phyloP scores from a whole-genome alignment of 2,797 vertebrate species.

The Cheirogaleus major region DNA sequence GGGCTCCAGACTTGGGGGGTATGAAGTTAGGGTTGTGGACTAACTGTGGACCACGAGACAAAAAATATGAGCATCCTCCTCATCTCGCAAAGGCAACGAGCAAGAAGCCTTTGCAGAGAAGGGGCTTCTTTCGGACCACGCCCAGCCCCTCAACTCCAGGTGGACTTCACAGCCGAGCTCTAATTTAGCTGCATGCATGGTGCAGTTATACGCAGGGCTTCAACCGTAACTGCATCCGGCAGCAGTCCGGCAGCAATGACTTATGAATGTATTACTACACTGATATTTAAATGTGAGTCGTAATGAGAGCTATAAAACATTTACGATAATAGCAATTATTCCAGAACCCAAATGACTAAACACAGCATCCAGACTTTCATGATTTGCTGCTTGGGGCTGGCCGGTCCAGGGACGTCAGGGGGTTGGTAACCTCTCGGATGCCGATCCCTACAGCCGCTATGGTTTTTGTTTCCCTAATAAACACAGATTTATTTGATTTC shows the following conservation, averaged over 20 bases:
- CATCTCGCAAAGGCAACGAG: background rate
- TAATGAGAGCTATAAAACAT: constrained; percentile 86
- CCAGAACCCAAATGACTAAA: constrained; percentile 80
- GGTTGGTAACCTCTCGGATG: constrained; percentile 12
- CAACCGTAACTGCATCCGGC: constrained; percentile 65
- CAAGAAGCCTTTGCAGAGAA: background rate
- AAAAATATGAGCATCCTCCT: background rate
- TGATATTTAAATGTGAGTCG: constrained; percentile 86
- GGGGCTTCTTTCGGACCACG: background rate
- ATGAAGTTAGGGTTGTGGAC: background rate
- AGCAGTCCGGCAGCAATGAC: constrained; percentile 74
- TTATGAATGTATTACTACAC: constrained; percentile 81
- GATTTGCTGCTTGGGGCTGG: constrained; percentile 70
- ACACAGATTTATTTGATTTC: constrained; percentile 22
- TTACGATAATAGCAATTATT: constrained; percentile 86
- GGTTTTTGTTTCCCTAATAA: constrained; percentile 17
- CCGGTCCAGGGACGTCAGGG: constrained; percentile 44
- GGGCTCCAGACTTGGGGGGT: background rate
- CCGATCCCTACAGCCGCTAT: background rate
- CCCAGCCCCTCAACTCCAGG: background rate
- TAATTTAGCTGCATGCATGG: constrained; percentile 44
- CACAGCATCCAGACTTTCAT: constrained; percentile 59
- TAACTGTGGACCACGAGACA: background rate
- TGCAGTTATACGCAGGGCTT: constrained; percentile 44
- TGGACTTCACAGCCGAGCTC: background rate